A percentile compares a stretch with the other conserved stretches of the same genome.
Evolutionary conservation across 2,888 invertebrate species (phyloP).

Genomic region (Ectobius pallidus): DNA sequence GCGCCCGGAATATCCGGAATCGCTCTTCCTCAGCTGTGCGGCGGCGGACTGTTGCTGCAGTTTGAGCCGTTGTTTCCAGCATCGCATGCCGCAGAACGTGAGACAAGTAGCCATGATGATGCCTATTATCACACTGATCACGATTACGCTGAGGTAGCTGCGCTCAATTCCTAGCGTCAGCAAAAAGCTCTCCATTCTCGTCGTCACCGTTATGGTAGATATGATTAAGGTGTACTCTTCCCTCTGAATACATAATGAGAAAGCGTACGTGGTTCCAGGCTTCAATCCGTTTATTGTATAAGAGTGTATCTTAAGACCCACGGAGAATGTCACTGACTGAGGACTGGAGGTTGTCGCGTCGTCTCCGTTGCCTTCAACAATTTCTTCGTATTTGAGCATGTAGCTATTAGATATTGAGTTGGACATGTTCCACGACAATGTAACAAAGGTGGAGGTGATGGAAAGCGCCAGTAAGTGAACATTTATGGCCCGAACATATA

Average conservation of each 20-base stretch:
- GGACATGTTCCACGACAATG: conserved; percentile 51
- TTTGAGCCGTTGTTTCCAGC: conserved; percentile 40
- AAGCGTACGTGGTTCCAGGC: conserved; percentile 51
- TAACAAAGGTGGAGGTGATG: conserved; percentile 51
- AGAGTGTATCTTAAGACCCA: conserved; percentile 48
- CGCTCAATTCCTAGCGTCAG: conserved; percentile 46
- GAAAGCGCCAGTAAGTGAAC: conserved; percentile 47
- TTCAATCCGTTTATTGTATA: conserved; percentile 53
- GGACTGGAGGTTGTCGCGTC: neutral
- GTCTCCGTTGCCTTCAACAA: conserved; percentile 24
- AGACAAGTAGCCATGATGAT: conserved; percentile 42
- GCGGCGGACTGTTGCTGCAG: conserved; percentile 27
- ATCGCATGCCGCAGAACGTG: conserved; percentile 40
- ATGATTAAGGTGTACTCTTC: conserved; percentile 49
- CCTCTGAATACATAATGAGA: conserved; percentile 52
- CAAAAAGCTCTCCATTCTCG: conserved; percentile 44
- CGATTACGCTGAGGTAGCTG: conserved; percentile 45
- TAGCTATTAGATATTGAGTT: conserved; percentile 44
- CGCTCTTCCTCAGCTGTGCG: conserved; percentile 36
- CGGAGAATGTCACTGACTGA: conserved; percentile 40
- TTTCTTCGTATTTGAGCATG: conserved; percentile 42
- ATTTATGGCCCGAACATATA: conserved; percentile 44
- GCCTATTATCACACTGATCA: conserved; percentile 43
- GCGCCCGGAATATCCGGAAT: conserved; percentile 37
- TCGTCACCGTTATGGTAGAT: conserved; percentile 46